These are phyloP conservation scores for Heliconius melpomene DNA, from an alignment of 1,140 invertebrate species.

Conservation along the genomic window DNA sequence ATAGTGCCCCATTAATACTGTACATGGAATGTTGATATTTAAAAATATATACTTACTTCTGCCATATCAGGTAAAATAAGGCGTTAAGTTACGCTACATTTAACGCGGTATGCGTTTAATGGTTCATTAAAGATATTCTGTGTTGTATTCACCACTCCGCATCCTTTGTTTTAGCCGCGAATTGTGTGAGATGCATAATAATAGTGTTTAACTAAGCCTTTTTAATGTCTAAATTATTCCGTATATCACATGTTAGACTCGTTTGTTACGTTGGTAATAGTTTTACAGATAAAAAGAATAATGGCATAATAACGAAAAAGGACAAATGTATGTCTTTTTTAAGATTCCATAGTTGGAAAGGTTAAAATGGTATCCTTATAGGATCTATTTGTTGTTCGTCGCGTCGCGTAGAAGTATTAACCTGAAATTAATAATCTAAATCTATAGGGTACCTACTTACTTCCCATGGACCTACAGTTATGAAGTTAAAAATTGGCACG, in stretches of 20 bases:
- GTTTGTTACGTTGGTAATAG: not conserved
- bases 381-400: too few relatives aligned
- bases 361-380: too few relatives aligned
- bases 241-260: not conserved
- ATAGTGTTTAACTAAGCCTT: not conserved
- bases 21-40: not conserved
- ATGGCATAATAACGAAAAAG: not conserved
- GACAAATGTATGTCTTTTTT: too few relatives aligned
- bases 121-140: conserved; percentile 2
- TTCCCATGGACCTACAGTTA: too few relatives aligned
- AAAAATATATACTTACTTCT: not conserved
- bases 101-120: not conserved
- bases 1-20: too few relatives aligned
- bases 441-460: too few relatives aligned
- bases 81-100: not conserved
- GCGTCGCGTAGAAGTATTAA: too few relatives aligned
- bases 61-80: not conserved
- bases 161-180: not conserved
- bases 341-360: too few relatives aligned
- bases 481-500: too few relatives aligned
- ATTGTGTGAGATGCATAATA: not conserved
- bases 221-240: not conserved
- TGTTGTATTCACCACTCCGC: too few relatives aligned
- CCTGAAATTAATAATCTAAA: too few relatives aligned
- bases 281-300: not conserved